These are phyloP conservation scores for Carassius gibelio DNA, from an alignment of 2,113 vertebrate genomes.

Conservation along the genomic window DNA sequence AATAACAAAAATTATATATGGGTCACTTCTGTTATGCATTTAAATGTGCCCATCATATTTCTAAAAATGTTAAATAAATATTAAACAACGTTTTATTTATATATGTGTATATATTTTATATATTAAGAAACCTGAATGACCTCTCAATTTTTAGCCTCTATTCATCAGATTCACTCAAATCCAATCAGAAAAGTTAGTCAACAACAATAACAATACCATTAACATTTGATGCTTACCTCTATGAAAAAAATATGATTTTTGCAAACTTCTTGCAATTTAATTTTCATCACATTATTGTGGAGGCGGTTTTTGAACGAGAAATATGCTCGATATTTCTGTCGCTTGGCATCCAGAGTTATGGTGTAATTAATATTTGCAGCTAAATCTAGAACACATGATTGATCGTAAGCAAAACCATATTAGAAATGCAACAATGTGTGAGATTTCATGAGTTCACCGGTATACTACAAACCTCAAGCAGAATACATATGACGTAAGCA, in stretches of 20 bases:
- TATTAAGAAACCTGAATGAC: no score
- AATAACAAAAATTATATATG: no score
- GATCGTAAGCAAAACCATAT: not conserved
- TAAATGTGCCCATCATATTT: no score
- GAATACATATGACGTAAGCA: not conserved
- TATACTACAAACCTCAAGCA: not conserved
- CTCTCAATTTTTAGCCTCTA: no score
- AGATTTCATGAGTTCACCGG: not conserved
- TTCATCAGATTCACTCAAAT: no score
- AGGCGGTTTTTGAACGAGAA: conserved; percentile 50
- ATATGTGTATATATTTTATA: no score
- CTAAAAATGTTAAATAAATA: no score
- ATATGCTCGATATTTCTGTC: conserved; percentile 67
- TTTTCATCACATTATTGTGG: fast-evolving
- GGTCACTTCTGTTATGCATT: no score
- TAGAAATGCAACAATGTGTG: not conserved
- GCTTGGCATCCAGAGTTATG: conserved; percentile 68
- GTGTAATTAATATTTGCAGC: conserved; percentile 64
- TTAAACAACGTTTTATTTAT: no score
- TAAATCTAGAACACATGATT: conserved; percentile 50
- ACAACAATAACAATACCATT: not conserved
- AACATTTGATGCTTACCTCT: conserved; percentile 57
- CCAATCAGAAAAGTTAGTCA: not conserved
- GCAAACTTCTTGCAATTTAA: not conserved
- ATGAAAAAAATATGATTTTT: not conserved